phyloP scores from a whole-genome alignment of 2,797 vertebrate genomes.

The Phaenicophaeus curvirostris region DNA sequence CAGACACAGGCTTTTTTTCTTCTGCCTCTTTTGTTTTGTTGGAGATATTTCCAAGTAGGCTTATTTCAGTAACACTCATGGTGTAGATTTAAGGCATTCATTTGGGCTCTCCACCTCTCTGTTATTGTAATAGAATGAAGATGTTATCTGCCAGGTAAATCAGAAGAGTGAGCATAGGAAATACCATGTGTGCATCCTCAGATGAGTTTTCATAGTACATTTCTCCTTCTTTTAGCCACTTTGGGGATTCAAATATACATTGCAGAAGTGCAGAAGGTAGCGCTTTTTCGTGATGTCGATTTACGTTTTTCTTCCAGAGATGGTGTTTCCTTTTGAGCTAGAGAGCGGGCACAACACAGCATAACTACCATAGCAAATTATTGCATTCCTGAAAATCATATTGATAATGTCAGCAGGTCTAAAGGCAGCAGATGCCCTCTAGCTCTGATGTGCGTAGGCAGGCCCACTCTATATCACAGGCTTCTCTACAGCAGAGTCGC shows the following conservation, averaged over 20 bases:
- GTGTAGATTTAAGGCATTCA: neutral
- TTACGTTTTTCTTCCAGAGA: neutral
- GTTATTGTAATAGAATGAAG: neutral
- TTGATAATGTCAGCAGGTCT: neutral
- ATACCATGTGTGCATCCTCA: neutral
- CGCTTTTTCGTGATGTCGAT: neutral
- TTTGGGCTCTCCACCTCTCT: neutral
- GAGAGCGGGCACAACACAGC: neutral
- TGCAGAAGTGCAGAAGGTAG: neutral
- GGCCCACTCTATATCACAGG: neutral
- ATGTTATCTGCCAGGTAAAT: neutral
- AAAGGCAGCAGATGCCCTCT: neutral
- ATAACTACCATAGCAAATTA: neutral
- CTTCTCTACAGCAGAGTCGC: neutral
- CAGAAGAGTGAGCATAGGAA: neutral
- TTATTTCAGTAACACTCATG: neutral
- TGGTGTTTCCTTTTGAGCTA: neutral
- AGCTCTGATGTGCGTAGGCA: neutral
- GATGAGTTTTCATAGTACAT: neutral
- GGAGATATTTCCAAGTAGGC: neutral
- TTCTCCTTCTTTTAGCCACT: neutral
- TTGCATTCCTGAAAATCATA: neutral
- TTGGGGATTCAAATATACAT: neutral
- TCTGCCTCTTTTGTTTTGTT: neutral
- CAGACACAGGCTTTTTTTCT: neutral